A percentile compares a stretch with the other conserved stretches of the same genome.
Evolutionary conservation across 2,113 vertebrate species (phyloP).

Genomic region (Heloderma charlesbogerti): DNA sequence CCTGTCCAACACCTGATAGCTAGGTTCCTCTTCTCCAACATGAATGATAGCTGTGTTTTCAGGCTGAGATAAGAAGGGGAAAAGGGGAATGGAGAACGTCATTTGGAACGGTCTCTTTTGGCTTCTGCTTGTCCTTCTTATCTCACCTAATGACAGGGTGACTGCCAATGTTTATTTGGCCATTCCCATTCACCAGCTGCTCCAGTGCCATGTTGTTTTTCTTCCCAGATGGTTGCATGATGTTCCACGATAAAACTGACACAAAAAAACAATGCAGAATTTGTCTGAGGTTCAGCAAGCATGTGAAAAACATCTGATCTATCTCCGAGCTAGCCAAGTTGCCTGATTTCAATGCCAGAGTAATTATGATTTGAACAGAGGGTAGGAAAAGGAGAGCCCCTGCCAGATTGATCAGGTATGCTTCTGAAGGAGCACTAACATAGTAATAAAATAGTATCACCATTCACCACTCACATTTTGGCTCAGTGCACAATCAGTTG

Average conservation of each 20-base stretch:
- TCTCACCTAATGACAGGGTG: constrained; percentile 80
- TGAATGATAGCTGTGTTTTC: constrained; percentile 71
- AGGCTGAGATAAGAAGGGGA: constrained; percentile 70
- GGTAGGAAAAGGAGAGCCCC: constrained; percentile 53
- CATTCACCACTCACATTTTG: constrained; percentile 50
- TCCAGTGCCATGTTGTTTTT: constrained; percentile 80
- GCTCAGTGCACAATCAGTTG: constrained; percentile 67
- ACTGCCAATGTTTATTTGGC: constrained; percentile 85
- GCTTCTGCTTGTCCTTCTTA: constrained; percentile 74
- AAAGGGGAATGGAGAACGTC: constrained; percentile 61
- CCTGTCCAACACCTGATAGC: constrained; percentile 58
- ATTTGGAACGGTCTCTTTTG: constrained; percentile 65
- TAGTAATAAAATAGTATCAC: neutral
- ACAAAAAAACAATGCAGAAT: constrained; percentile 84
- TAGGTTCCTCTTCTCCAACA: constrained; percentile 54
- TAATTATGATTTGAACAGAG: constrained; percentile 80
- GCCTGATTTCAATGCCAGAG: constrained; percentile 75
- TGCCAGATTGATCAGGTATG: constrained; percentile 76
- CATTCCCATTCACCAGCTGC: constrained; percentile 82
- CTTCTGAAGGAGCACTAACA: constrained; percentile 54
- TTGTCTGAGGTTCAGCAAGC: constrained; percentile 83
- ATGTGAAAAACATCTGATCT: constrained; percentile 82
- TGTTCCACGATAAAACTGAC: constrained; percentile 83
- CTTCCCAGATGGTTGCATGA: constrained; percentile 84
- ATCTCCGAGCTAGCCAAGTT: constrained; percentile 81